A percentile compares a stretch with the other conserved stretches of the same genome.
These are phyloP conservation scores for Spodoptera frugiperda DNA, from an alignment of 1,140 invertebrate genomes.

Conservation along the genomic window DNA sequence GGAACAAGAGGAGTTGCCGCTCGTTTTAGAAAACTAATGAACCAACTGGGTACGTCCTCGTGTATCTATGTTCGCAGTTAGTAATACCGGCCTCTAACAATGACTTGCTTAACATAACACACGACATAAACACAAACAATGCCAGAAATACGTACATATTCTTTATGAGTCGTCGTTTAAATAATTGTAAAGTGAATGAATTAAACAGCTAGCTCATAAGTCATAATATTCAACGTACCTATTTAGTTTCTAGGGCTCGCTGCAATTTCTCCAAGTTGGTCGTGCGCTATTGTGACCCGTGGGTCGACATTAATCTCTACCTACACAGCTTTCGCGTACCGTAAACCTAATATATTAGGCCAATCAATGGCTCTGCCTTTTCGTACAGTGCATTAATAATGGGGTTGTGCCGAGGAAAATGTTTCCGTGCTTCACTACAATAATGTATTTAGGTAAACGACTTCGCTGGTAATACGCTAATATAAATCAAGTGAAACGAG, in stretches of 20 bases:
- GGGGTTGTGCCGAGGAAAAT: not conserved
- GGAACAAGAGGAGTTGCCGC: not conserved
- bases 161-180: no score
- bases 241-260: slow-evolving; percentile 24
- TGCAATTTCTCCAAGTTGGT: slow-evolving; percentile 31
- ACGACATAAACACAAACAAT: no score
- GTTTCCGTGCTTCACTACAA: not conserved
- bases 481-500: slow-evolving; percentile 43
- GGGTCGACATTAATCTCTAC: slow-evolving; percentile 39
- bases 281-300: slow-evolving; percentile 34
- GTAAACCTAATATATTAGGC: slow-evolving; percentile 28
- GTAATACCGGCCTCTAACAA: no score
- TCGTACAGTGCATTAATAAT: slow-evolving; percentile 29
- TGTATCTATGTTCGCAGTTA: no score
- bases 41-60: no score
- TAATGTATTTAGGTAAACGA: slow-evolving; percentile 40
- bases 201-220: not conserved
- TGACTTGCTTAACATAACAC: no score
- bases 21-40: no score
- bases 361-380: slow-evolving; percentile 29
- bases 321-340: slow-evolving; percentile 39
- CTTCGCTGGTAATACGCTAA: slow-evolving; percentile 16
- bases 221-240: not conserved
- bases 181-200: no score
- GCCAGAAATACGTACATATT: no score